phyloP scores from a whole-genome alignment of 2,888 invertebrate genomes.

The Dicyrtomina minuta region DNA sequence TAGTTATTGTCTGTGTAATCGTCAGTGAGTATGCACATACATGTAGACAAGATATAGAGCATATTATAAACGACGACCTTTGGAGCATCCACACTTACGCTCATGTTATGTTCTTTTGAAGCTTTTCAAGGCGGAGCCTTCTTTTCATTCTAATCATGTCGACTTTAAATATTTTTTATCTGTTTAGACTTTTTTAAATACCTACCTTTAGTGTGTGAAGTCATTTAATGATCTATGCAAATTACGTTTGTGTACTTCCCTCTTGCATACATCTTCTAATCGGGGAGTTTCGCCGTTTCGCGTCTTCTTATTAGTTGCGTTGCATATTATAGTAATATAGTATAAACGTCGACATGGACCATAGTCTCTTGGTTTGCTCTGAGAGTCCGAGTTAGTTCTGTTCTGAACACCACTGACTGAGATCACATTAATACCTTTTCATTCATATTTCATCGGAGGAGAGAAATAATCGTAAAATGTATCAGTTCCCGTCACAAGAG shows the following conservation, averaged over 20 bases:
- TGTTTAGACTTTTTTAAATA: slow-evolving; percentile 25
- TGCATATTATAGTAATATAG: too few relatives aligned
- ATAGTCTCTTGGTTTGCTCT: too few relatives aligned
- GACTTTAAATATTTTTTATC: slow-evolving; percentile 13
- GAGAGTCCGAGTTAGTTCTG: too few relatives aligned
- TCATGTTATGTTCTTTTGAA: slow-evolving; percentile 7
- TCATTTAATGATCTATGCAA: slow-evolving; percentile 14
- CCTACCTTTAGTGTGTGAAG: neutral
- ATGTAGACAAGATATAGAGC: neutral
- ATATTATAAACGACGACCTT: neutral
- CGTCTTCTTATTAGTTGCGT: too few relatives aligned
- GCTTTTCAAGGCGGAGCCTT: slow-evolving; percentile 26
- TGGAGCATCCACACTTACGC: too few relatives aligned
- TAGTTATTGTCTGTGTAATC: neutral
- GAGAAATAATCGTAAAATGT: too few relatives aligned
- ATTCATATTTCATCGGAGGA: too few relatives aligned
- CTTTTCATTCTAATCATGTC: slow-evolving; percentile 30
- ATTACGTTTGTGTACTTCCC: slow-evolving; percentile 1
- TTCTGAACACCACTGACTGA: too few relatives aligned
- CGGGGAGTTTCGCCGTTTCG: too few relatives aligned
- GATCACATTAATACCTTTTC: too few relatives aligned
- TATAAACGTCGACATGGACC: too few relatives aligned
- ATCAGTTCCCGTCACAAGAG: too few relatives aligned
- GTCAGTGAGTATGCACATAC: neutral
- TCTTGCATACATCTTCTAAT: neutral